A percentile compares a stretch with the other conserved stretches of the same genome.
These are phyloP conservation scores for Tylochromis polylepis DNA, from an alignment of 2,113 vertebrate genomes.

Conservation along the genomic window DNA sequence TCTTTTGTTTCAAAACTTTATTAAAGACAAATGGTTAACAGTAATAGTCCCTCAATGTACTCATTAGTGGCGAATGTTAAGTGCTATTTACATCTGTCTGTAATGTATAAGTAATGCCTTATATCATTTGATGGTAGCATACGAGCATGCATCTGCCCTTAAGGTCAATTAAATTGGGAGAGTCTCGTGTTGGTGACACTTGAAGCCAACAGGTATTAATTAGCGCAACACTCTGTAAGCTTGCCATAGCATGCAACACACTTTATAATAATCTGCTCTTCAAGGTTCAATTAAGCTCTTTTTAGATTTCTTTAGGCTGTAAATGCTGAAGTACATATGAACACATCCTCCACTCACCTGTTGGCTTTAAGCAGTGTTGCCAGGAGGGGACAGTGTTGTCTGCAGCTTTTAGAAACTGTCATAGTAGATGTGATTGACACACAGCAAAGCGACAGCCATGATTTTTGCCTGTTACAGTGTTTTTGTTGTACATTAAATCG, in stretches of 20 bases:
- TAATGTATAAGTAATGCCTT: slow-evolving; percentile 65
- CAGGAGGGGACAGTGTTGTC: slow-evolving; percentile 39
- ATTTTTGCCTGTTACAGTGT: not conserved
- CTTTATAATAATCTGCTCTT: slow-evolving; percentile 39
- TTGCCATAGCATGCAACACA: slow-evolving; percentile 46
- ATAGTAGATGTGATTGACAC: not conserved
- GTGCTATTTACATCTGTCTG: slow-evolving; percentile 65
- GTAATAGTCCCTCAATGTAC: slow-evolving; percentile 58
- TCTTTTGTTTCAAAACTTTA: slow-evolving; percentile 50
- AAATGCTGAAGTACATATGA: not conserved
- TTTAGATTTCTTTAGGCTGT: slow-evolving; percentile 21
- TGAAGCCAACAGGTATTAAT: slow-evolving; percentile 38
- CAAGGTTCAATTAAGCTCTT: not conserved
- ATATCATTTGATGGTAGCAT: slow-evolving; percentile 61
- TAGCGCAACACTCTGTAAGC: slow-evolving; percentile 10
- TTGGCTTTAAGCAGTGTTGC: slow-evolving; percentile 51
- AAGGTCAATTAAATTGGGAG: slow-evolving; percentile 6
- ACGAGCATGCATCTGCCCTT: slow-evolving; percentile 55
- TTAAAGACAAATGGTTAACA: slow-evolving; percentile 49
- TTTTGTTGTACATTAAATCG: slow-evolving; percentile 7
- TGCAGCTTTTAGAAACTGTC: slow-evolving; percentile 1
- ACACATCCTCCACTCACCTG: slow-evolving; percentile 23
- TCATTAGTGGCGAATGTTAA: slow-evolving; percentile 69
- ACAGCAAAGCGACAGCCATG: not conserved
- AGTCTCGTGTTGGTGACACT: slow-evolving; percentile 34